phyloP scores from a whole-genome alignment of 2,888 invertebrate genomes.

The Leptinotarsa rubiginosa region DNA sequence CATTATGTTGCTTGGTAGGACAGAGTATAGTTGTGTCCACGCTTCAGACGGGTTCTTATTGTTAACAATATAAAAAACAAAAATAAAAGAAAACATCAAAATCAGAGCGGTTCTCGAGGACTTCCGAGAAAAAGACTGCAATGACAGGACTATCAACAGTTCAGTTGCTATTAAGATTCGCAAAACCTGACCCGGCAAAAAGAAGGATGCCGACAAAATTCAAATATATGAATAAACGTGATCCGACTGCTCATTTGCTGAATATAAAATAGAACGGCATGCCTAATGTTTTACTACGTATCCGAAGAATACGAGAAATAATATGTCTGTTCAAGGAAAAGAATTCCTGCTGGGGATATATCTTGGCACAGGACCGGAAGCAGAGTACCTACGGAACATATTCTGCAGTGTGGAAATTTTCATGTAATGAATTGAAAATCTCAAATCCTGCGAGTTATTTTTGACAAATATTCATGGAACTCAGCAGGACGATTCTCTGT shows the following conservation, averaged over 20 bases:
- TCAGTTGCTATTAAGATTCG: not conserved
- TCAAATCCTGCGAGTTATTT: no score
- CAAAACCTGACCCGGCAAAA: constrained; percentile 9
- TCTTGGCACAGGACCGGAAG: not conserved
- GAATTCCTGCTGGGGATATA: not conserved
- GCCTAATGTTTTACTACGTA: constrained; percentile 8
- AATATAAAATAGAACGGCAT: constrained; percentile 2
- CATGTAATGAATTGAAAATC: no score
- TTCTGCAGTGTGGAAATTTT: not conserved
- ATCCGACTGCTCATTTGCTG: not conserved
- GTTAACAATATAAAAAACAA: no score
- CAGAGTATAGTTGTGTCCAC: no score
- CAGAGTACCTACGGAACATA: not conserved
- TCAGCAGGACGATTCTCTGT: no score
- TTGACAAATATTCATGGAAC: no score
- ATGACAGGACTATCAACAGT: not conserved
- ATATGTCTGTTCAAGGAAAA: not conserved
- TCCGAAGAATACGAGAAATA: constrained; percentile 1
- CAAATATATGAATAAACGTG: constrained; percentile 7
- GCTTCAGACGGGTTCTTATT: no score
- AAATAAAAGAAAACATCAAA: no score
- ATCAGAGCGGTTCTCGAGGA: no score
- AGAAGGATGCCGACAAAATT: not conserved
- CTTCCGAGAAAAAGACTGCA: not conserved
- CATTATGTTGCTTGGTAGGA: no score